Evolutionary conservation across 2,797 vertebrate species (phyloP), one percentile per base, ranked within the genome.

Genomic region (Sebastes itinus): DNA sequence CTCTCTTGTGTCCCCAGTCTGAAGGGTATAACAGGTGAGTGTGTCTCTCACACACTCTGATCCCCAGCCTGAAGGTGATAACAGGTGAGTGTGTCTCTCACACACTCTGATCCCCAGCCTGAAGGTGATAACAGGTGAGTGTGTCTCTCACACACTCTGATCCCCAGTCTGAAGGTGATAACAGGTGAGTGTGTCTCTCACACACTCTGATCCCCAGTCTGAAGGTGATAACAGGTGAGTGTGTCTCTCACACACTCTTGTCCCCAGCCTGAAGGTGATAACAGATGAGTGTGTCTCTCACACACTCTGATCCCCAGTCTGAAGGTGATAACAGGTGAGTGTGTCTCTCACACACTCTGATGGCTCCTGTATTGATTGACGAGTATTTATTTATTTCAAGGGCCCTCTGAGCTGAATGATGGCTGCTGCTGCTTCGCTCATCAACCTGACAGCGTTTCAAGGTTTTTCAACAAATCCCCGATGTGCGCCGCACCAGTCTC

Each of bases 391-490:
- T 23, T 77, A 42, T 4, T 32, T 49, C 49, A 28, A 77, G 56
- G 63, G 78, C 66, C 56, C 52, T 88, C 46, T 78, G 63, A 79
- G 79, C 30, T 87, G 79, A 91, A 81, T 83, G 80, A 90, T 88
- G 67, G 63, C 74, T 32, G 78, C 69, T 68, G 72, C 82, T 79
- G 72, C 66, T 32, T 66, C 76, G 63, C 68, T 84, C 79, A 90
- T 91, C 69, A 69, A 91, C 83, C 84, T 85, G 82, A 84, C 86
- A 80, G 60, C 20, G 2, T 86, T 88, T 88, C 81, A 86, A 90
- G 72, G 84, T 85, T 89, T 86, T 84, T 71, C 75, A 75, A 70
- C 86, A 87, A 88, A 89, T 87, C 80, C 86, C 82, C 25, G 52
- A 52, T 63, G 80, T 61, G 42, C 11, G 1, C 80, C 80, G 65